Conservation (phyloP, 2,113 vertebrate genomes). For the Cryptomyrus ogoouensis region DNA sequence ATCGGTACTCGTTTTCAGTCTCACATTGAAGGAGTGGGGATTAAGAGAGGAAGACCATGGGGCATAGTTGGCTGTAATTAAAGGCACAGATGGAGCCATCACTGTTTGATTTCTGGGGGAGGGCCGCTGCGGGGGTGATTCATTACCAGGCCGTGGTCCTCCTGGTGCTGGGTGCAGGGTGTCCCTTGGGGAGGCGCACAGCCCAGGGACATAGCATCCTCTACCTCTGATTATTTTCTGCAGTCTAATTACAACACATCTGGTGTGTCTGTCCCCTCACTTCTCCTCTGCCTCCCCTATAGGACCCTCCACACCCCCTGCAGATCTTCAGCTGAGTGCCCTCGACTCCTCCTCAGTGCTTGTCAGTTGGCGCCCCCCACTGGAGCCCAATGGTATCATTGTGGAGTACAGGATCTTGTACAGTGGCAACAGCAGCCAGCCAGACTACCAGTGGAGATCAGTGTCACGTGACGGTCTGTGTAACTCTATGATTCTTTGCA, state of each 20-base stretch:
- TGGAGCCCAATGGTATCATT: constrained; percentile 87
- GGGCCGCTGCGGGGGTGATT: constrained; percentile 14
- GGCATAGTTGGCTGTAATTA: constrained; percentile 44
- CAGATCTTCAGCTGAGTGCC: constrained; percentile 77
- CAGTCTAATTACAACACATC: background rate
- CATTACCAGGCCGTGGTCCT: background rate
- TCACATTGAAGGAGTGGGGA: background rate
- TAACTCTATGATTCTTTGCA: background rate
- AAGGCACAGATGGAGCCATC: constrained; percentile 43
- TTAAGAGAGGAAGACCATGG: constrained; percentile 12
- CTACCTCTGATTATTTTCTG: background rate
- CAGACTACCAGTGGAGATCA: constrained; percentile 82
- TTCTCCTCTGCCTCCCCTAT: constrained; percentile 24
- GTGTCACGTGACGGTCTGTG: constrained; percentile 78
- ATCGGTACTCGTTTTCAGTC: background rate
- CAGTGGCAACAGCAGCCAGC: constrained; percentile 74
- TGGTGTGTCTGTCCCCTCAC: constrained; percentile 5
- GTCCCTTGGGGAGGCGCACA: background rate
- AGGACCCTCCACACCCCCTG: constrained; percentile 85
- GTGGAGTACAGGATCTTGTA: constrained; percentile 82
- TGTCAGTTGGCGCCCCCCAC: constrained; percentile 87
- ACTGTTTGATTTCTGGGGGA: constrained; percentile 14
- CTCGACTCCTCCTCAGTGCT: constrained; percentile 79
- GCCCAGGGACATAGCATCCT: constrained; percentile 30
- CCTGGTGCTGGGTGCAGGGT: background rate